Base-by-base conservation (phyloP, 2,888 invertebrate species). In the Standfussiana lucernea region DNA sequence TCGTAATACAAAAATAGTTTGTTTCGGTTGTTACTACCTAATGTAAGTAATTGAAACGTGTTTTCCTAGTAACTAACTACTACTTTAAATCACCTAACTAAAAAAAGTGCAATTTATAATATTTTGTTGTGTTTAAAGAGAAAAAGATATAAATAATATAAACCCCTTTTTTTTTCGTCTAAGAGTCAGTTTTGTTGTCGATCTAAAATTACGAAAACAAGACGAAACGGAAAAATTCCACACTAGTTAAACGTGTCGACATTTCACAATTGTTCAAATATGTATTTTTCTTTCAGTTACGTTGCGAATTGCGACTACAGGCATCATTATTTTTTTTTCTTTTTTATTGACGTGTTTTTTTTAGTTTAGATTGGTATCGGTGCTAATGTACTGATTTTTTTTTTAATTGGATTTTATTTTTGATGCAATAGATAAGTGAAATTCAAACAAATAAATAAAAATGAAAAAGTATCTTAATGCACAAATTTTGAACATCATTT, bases 191-290 rank as follows among this genome's bases (percentile, higher is more conserved):
- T 35, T 42, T 68, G 21, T 53, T 45, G n/a, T 70, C 21, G 28
- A 71, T 64, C 24, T 74, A 69, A 75, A 79, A 82, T 71, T 72
- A 72, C 21, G 37, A 59, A 50, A 32, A 78, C 45, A 65, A 72
- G 15, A 35, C 56, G 21, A 37, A 71, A 82, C 64, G 82, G 75
- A 83, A 84, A 79, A 73, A 37, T 70, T 47, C 70, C 61, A 75
- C 53, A 72, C 13, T n/a, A 76, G n/a, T 47, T 47, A 62, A 64
- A 71, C 66, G 65, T 40, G 68, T 75, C 64, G n/a, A 59, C 71
- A 50, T 77, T 82, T 77, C 61, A 79, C 88, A 88, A 68, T 79
- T 87, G 88, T 87, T 72, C 79, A 87, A 88, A 87, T 77, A 85
- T n/a, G n/a, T n/a, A n/a, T n/a, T 84, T 75, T 42, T 69, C 67